Conservation (phyloP, 1,140 invertebrate species). For the Pseudomyrmex sp. region DNA sequence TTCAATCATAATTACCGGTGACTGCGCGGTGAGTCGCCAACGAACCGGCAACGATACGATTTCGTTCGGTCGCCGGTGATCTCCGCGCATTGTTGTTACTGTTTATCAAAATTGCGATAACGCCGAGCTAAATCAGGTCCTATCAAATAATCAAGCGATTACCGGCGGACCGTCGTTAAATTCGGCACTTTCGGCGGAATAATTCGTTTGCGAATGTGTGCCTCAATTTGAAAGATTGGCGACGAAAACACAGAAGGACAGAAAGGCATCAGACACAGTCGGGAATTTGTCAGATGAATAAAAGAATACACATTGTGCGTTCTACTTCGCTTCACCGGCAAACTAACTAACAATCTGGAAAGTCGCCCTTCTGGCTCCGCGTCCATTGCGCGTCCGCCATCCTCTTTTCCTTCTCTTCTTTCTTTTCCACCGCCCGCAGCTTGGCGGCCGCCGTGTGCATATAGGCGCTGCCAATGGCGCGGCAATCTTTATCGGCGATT, state of each 20-base stretch:
- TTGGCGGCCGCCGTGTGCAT: conserved; percentile 23
- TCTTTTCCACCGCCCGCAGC: conserved; percentile 3
- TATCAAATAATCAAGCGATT: conserved; percentile 43
- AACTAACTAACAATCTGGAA: conserved; percentile 22
- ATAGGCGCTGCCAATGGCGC: conserved; percentile 44
- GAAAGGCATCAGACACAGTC: no score
- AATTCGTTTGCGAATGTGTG: conserved; percentile 8
- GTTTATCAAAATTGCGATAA: conserved; percentile 56
- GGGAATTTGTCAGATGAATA: not conserved
- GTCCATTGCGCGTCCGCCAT: conserved; percentile 3
- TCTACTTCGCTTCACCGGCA: not conserved
- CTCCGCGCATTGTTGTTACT: conserved; percentile 47
- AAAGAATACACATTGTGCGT: not conserved
- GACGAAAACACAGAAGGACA: not conserved
- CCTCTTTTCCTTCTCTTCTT: conserved; percentile 2
- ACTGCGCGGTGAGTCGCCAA: conserved; percentile 32
- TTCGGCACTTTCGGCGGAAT: conserved; percentile 11
- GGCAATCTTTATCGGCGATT: conserved; percentile 50
- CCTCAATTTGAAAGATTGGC: not conserved
- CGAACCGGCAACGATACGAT: conserved; percentile 51
- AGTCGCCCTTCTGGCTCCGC: not conserved
- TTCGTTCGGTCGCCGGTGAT: conserved; percentile 51
- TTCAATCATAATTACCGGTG: conserved; percentile 55
- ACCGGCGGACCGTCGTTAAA: conserved; percentile 29
- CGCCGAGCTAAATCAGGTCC: conserved; percentile 15